Percentiles rank a stretch among this genome's conserved stretches.
Evolutionary conservation across 2,888 invertebrate genomes (phyloP).

Genomic region (Siphlonurus alternatus): DNA sequence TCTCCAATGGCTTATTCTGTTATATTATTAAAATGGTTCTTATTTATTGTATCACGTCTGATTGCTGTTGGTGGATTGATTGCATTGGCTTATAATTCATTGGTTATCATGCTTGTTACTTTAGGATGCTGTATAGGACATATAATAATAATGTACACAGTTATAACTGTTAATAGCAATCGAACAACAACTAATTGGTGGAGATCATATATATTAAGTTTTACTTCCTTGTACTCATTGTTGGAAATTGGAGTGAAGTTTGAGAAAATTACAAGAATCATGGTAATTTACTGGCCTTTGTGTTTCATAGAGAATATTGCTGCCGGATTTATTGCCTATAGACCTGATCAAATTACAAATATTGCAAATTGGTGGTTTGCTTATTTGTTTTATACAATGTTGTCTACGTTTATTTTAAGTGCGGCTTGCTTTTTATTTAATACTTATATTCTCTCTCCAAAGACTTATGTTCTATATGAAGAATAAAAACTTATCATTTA

Average conservation of each 20-base stretch:
- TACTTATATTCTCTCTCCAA: not conserved
- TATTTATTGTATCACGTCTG: not conserved
- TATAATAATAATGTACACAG: not conserved
- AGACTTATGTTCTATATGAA: not conserved
- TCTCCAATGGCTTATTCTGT: not conserved
- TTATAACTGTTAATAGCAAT: not conserved
- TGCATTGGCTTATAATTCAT: not conserved
- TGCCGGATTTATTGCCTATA: not conserved
- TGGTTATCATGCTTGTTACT: not conserved
- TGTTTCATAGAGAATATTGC: not conserved
- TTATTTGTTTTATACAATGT: not conserved
- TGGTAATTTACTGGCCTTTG: not conserved
- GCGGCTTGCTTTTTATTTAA: not conserved
- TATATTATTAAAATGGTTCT: not conserved
- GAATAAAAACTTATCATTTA: too few species aligned
- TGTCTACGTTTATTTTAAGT: not conserved
- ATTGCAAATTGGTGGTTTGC: not conserved
- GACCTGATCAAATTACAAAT: not conserved
- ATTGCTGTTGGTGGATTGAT: not conserved
- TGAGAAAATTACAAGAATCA: not conserved
- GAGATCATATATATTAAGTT: not conserved
- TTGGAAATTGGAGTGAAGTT: not conserved
- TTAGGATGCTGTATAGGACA: not conserved
- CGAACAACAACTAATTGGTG: not conserved
- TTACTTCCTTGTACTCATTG: not conserved